Evolutionary conservation across 2,113 vertebrate genomes (phyloP).

Genomic region (Phoenicopterus ruber): DNA sequence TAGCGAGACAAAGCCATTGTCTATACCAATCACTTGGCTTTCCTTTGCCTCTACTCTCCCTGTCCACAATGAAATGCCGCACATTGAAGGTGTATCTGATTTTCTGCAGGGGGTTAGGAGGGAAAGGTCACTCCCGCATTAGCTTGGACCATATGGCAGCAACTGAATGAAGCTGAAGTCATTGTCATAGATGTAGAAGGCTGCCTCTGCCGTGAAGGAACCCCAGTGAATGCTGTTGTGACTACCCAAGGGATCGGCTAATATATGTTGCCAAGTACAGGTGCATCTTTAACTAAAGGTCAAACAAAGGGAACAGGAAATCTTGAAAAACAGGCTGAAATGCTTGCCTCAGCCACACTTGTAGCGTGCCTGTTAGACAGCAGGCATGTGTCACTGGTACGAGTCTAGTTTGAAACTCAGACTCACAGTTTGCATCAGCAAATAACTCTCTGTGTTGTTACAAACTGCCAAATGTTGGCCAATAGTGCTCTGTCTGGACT

Average conservation of each 20-base stretch:
- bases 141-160: background rate
- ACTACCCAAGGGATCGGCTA: background rate
- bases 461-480: background rate
- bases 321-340: background rate
- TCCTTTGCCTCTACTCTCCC: background rate
- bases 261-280: background rate
- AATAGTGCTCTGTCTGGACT: background rate
- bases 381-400: background rate
- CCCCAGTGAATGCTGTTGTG: background rate
- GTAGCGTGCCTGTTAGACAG: background rate
- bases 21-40: background rate
- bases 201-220: background rate
- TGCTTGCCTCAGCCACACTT: background rate
- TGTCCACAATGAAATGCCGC: background rate
- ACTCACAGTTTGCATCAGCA: background rate
- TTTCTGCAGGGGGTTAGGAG: conserved; percentile 13
- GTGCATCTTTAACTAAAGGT: background rate
- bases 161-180: background rate
- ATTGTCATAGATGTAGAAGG: background rate
- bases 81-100: background rate
- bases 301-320: background rate
- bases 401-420: background rate
- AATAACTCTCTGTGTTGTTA: background rate
- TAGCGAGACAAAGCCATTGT: background rate
- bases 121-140: conserved; percentile 17